Percentiles rank a stretch among this genome's conserved stretches.
Conservation (phyloP, 2,113 vertebrate species). For the human region DNA sequence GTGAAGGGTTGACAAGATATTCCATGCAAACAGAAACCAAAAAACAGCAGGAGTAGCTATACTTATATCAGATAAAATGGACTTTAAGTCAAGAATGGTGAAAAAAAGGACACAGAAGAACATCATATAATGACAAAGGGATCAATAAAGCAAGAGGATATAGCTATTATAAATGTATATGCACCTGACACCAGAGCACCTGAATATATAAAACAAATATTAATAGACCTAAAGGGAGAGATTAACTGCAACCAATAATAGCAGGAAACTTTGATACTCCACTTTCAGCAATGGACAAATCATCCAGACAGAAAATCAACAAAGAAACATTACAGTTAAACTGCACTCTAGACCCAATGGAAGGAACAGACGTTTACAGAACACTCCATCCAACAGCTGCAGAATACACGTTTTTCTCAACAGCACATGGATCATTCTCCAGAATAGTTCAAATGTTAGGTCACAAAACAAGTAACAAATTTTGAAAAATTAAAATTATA, state of each 20-base stretch:
- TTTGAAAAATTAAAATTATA: background rate
- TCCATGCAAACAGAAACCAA: background rate
- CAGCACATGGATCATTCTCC: background rate
- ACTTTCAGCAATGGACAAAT: background rate
- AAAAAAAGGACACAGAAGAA: background rate
- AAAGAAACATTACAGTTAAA: background rate
- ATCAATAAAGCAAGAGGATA: background rate
- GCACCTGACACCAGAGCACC: background rate
- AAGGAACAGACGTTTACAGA: background rate
- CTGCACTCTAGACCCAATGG: background rate
- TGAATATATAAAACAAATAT: background rate
- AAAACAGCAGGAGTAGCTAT: background rate
- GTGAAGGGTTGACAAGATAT: background rate
- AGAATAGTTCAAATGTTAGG: background rate
- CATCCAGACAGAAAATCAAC: background rate
- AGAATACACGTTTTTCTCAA: background rate
- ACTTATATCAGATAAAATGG: background rate
- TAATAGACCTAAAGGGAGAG: background rate
- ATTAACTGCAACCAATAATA: background rate
- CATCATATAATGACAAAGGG: background rate
- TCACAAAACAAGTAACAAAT: background rate
- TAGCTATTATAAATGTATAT: background rate
- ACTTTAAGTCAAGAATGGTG: background rate
- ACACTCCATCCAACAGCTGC: background rate
- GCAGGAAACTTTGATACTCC: background rate